phyloP scores from a whole-genome alignment of 2,797 vertebrate species.

The Hemitrygon akajei region DNA sequence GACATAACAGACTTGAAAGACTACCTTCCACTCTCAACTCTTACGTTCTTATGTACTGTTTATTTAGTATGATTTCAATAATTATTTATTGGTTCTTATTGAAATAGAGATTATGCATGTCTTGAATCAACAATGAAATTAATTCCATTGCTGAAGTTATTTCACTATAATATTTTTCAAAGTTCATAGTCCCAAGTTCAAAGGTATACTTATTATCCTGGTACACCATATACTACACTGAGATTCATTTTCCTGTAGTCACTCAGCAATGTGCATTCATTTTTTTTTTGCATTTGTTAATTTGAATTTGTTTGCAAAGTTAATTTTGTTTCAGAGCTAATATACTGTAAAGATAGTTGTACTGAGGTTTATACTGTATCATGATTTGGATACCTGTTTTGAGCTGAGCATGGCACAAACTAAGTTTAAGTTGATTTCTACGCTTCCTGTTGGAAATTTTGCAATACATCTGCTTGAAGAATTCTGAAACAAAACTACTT shows the following conservation, averaged over 20 bases:
- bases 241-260: too few species aligned
- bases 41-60: neutral
- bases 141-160: neutral
- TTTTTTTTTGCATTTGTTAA: neutral
- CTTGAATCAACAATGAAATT: neutral
- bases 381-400: neutral
- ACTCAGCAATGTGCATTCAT: neutral
- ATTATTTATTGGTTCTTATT: neutral
- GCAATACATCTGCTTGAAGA: neutral
- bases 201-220: too few species aligned
- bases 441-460: slow-evolving; percentile 40
- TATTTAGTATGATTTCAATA: neutral
- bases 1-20: too few species aligned
- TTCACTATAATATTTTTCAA: neutral
- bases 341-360: neutral
- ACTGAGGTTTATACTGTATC: neutral
- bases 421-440: slow-evolving; percentile 39
- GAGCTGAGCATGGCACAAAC: neutral
- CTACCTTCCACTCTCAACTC: neutral
- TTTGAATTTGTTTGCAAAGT: neutral
- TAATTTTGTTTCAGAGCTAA: neutral
- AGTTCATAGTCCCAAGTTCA: too few species aligned
- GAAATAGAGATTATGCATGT: neutral
- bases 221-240: too few species aligned
- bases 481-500: neutral